Percentiles rank a stretch among this genome's conserved stretches.
Conservation (phyloP, 2,797 vertebrate species). For the Gobionotothen gibberifrons region DNA sequence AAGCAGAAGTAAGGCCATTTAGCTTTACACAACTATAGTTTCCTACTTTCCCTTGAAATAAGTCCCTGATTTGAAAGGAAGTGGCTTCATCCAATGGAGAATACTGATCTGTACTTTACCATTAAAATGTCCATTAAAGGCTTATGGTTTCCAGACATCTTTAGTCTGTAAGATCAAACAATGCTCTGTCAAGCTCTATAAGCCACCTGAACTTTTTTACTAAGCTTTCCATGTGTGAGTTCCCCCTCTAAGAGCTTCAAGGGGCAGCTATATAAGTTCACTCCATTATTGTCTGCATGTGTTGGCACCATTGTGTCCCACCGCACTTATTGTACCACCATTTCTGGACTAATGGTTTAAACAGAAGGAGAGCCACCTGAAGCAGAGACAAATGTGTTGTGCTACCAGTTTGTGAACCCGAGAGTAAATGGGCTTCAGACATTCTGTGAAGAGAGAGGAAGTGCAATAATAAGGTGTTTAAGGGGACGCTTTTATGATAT, state of each 20-base stretch:
- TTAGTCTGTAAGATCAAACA: conserved; percentile 63
- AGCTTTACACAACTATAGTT: conserved; percentile 39
- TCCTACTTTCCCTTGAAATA: conserved; percentile 16
- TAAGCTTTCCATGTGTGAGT: conserved; percentile 68
- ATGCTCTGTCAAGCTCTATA: conserved; percentile 28
- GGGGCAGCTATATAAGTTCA: conserved; percentile 59
- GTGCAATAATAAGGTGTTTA: conserved; percentile 51
- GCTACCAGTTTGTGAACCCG: conserved; percentile 11
- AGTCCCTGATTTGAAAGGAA: conserved; percentile 10
- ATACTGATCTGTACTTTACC: conserved; percentile 35
- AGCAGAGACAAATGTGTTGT: conserved; percentile 20
- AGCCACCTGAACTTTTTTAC: conserved; percentile 52
- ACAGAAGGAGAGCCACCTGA: conserved; percentile 69
- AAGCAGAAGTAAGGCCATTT: conserved; percentile 7
- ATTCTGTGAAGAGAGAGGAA: conserved; percentile 1
- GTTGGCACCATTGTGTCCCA: conserved; percentile 58
- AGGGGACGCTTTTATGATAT: conserved; percentile 27
- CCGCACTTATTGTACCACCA: conserved; percentile 47
- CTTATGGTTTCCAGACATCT: conserved; percentile 67
- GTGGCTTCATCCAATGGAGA: conserved; percentile 14
- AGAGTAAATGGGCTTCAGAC: conserved; percentile 6
- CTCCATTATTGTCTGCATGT: conserved; percentile 75
- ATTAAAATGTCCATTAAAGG: conserved; percentile 36
- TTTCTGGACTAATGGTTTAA: conserved; percentile 72
- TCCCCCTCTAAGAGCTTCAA: conserved; percentile 54